phyloP scores from a whole-genome alignment of 2,113 vertebrate genomes.

The Clarias gariepinus region DNA sequence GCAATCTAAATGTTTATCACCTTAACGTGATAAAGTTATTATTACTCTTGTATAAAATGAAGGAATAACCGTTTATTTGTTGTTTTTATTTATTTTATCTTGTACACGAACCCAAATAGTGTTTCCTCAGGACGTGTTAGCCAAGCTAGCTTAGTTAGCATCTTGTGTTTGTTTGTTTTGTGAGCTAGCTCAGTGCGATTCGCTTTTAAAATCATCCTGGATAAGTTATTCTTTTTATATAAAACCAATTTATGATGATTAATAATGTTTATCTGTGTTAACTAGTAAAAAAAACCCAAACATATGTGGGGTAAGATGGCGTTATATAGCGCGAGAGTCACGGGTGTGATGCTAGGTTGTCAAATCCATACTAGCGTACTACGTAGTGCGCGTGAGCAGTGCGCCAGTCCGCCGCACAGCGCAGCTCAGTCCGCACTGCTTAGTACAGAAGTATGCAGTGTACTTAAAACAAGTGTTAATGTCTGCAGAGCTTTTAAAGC shows the following conservation, averaged over 20 bases:
- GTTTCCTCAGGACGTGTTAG: neutral
- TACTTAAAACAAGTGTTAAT: too few species aligned
- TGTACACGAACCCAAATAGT: neutral
- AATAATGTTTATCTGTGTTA: neutral
- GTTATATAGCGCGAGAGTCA: neutral
- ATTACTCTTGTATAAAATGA: neutral
- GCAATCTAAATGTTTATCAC: too few species aligned
- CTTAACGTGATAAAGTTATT: neutral
- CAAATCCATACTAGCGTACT: neutral
- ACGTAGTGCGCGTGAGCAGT: neutral
- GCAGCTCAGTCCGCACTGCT: neutral
- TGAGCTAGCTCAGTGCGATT: neutral
- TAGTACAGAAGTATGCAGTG: neutral
- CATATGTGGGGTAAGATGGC: neutral
- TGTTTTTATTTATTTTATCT: too few species aligned
- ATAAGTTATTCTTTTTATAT: neutral
- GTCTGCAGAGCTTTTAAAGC: too few species aligned
- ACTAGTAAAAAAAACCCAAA: neutral
- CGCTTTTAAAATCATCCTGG: neutral
- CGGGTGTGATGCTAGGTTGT: neutral
- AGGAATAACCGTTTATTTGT: neutral
- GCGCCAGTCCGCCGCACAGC: accelerated
- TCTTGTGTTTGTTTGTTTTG: neutral
- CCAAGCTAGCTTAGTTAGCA: neutral
- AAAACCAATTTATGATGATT: neutral